phyloP scores from a whole-genome alignment of 2,113 vertebrate genomes.

The Paratilapia polleni region DNA sequence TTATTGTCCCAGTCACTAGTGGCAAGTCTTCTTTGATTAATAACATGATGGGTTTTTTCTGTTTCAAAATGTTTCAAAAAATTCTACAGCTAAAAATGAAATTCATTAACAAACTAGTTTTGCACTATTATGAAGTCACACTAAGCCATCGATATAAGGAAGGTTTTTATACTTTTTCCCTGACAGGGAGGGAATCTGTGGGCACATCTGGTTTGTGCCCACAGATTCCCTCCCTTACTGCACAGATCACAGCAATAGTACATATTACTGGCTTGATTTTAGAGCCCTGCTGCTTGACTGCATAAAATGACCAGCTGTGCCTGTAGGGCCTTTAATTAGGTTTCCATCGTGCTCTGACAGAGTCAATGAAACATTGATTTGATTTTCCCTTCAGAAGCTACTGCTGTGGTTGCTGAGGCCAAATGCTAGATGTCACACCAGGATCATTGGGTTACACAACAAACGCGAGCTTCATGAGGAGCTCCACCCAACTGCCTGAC shows the following conservation, averaged over 20 bases:
- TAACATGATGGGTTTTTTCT: too few relatives aligned
- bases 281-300: conserved; percentile 52
- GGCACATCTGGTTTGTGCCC: neutral
- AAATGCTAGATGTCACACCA: conserved; percentile 76
- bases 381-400: conserved; percentile 80
- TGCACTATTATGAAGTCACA: neutral
- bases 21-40: too few relatives aligned
- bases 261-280: conserved; percentile 53
- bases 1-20: too few relatives aligned
- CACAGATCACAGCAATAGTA: conserved; percentile 32
- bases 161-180: neutral
- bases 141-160: neutral
- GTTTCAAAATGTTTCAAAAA: neutral
- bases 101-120: neutral
- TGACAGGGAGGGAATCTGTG: neutral
- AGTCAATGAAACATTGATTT: conserved; percentile 81
- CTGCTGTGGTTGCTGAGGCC: conserved; percentile 59
- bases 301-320: conserved; percentile 76
- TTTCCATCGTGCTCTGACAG: conserved; percentile 78
- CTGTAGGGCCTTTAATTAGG: conserved; percentile 79
- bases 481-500: conserved; percentile 12
- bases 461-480: conserved; percentile 46
- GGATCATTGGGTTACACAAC: conserved; percentile 77
- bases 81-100: neutral
- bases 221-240: neutral